phyloP scores from a whole-genome alignment of 2,888 invertebrate genomes.

The Ephialtes manifestator region DNA sequence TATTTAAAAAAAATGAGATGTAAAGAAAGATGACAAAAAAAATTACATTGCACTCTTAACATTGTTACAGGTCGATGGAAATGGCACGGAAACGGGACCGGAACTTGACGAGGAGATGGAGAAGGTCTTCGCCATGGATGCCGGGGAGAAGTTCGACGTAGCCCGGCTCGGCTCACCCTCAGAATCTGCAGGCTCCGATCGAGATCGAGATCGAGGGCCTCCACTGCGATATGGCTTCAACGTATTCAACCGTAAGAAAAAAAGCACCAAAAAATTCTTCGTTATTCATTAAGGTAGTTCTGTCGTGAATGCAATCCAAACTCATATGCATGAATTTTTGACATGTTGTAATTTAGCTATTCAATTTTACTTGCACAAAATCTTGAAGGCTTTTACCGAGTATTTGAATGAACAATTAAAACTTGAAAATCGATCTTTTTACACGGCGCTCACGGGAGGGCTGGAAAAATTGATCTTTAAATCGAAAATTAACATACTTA shows the following conservation, averaged over 20 bases:
- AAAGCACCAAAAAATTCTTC: neutral
- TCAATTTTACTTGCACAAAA: too few species aligned
- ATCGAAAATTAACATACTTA: too few species aligned
- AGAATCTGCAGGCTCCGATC: slow-evolving; percentile 83
- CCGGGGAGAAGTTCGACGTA: slow-evolving; percentile 89
- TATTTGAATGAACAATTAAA: too few species aligned
- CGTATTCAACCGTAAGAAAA: slow-evolving; percentile 83
- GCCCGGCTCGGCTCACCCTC: slow-evolving; percentile 86
- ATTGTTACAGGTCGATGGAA: slow-evolving; percentile 86
- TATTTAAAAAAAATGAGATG: neutral
- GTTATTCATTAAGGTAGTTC: neutral
- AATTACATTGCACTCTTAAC: slow-evolving; percentile 3
- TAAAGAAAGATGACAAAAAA: neutral
- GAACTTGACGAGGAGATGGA: slow-evolving; percentile 96
- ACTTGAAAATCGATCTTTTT: too few species aligned
- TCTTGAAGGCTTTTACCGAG: too few species aligned
- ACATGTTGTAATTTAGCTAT: too few species aligned
- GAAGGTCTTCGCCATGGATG: slow-evolving; percentile 92
- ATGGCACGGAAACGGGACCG: slow-evolving; percentile 89
- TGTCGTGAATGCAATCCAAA: too few species aligned
- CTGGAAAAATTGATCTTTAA: too few species aligned
- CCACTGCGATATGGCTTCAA: slow-evolving; percentile 84
- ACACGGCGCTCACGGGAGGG: too few species aligned
- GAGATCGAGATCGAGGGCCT: slow-evolving; percentile 83
- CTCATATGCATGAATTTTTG: too few species aligned